Percentiles rank a stretch among this genome's conserved stretches.
Conservation (phyloP, 2,797 vertebrate species). For the Onychomys leucogaster region DNA sequence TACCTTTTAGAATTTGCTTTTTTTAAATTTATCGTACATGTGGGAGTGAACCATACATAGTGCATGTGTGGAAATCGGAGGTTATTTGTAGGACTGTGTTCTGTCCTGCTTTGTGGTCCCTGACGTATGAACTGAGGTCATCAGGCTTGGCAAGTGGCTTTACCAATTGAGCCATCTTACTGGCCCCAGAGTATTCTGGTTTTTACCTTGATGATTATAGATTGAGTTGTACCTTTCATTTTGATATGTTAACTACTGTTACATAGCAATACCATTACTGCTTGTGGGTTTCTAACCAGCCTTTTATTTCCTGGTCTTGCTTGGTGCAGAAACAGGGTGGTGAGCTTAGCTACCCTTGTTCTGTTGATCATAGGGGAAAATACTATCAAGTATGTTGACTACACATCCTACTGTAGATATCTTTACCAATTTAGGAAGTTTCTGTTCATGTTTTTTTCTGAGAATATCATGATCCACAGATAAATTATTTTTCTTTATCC, state of each 20-base stretch:
- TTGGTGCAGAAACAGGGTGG: not conserved
- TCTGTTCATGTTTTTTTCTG: slow-evolving; percentile 35
- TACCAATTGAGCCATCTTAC: not conserved
- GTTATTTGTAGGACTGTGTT: not conserved
- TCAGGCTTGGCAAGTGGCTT: not conserved
- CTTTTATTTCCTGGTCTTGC: not conserved
- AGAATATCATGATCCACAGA: not conserved
- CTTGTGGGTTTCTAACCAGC: not conserved
- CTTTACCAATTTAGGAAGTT: slow-evolving; percentile 19
- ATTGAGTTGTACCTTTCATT: slow-evolving; percentile 44
- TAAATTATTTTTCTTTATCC: slow-evolving; percentile 4
- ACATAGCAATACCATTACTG: not conserved
- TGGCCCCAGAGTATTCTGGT: not conserved
- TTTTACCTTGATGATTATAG: slow-evolving; percentile 25
- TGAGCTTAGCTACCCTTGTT: not conserved
- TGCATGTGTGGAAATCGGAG: not conserved
- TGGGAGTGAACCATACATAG: not conserved
- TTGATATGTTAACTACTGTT: not conserved
- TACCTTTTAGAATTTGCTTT: not conserved
- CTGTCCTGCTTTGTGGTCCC: not conserved
- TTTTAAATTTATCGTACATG: not conserved
- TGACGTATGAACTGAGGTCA: not conserved
- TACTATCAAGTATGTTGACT: not conserved
- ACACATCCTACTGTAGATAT: not conserved
- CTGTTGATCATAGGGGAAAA: not conserved